Percentiles rank a stretch among this genome's conserved stretches.
These are phyloP conservation scores for Sipha flava DNA, from an alignment of 1,140 invertebrate species.

Conservation along the genomic window DNA sequence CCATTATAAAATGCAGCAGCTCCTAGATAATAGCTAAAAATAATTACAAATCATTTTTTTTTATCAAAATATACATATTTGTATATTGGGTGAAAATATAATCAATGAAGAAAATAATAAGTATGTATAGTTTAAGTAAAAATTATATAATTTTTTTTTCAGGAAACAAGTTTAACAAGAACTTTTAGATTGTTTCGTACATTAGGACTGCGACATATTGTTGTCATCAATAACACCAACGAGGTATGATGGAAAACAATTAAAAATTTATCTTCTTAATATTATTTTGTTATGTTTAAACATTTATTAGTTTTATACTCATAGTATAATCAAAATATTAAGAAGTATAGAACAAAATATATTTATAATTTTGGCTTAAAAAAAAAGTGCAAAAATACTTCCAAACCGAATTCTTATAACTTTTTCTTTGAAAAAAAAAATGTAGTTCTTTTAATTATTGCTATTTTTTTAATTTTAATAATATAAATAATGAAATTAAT, in stretches of 20 bases:
- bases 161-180: slow-evolving; percentile 78
- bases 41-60: no score
- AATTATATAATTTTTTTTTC: slow-evolving; percentile 43
- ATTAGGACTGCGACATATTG: slow-evolving; percentile 82
- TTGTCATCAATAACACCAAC: slow-evolving; percentile 86
- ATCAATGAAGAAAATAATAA: neutral
- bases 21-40: no score
- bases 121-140: neutral
- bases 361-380: neutral
- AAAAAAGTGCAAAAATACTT: no score
- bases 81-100: no score
- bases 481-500: no score
- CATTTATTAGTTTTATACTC: neutral
- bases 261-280: neutral
- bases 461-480: no score
- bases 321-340: no score
- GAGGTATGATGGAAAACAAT: slow-evolving; percentile 50
- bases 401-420: no score
- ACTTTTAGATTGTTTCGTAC: slow-evolving; percentile 88
- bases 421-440: no score
- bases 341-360: neutral
- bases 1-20: no score
- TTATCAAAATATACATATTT: no score
- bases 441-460: no score
- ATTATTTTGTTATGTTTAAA: neutral